Evolutionary conservation across 1,140 invertebrate genomes (phyloP).

Genomic region (Drosophila ercepeae): DNA sequence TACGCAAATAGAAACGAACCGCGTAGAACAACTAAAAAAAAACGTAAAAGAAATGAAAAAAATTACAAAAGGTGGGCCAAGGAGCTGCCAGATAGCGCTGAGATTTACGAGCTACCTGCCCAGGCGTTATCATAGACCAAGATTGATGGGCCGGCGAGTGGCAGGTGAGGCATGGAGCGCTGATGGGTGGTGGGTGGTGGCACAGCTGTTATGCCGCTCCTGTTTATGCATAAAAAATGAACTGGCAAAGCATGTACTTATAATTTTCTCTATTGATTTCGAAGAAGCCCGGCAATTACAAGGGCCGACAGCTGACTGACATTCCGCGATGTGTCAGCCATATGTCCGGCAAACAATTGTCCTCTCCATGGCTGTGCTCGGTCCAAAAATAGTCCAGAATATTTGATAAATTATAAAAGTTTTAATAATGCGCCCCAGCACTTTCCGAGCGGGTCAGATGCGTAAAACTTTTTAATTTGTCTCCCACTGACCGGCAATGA

Average conservation of each 20-base stretch:
- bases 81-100: constrained; percentile 56
- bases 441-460: constrained; percentile 25
- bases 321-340: constrained; percentile 45
- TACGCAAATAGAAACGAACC: constrained; percentile 68
- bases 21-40: constrained; percentile 33
- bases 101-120: constrained; percentile 78
- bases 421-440: constrained; percentile 68
- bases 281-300: constrained; percentile 42
- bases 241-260: constrained; percentile 53
- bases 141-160: constrained; percentile 63
- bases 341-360: constrained; percentile 58
- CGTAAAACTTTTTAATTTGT: constrained; percentile 74
- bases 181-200: constrained; percentile 3
- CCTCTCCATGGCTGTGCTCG: not conserved
- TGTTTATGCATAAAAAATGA: constrained; percentile 72
- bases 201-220: constrained; percentile 34
- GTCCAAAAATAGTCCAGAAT: constrained; percentile 33
- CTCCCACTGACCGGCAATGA: constrained; percentile 51
- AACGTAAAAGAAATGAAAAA: not conserved
- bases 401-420: constrained; percentile 79
- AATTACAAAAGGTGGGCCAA: constrained; percentile 19
- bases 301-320: constrained; percentile 24
- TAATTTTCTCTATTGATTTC: constrained; percentile 58
- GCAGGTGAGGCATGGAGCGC: constrained; percentile 54
- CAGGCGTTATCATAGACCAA: constrained; percentile 73